phyloP scores from a whole-genome alignment of 64 coral and sea anemone species.

The Pachyseris speciosa region DNA sequence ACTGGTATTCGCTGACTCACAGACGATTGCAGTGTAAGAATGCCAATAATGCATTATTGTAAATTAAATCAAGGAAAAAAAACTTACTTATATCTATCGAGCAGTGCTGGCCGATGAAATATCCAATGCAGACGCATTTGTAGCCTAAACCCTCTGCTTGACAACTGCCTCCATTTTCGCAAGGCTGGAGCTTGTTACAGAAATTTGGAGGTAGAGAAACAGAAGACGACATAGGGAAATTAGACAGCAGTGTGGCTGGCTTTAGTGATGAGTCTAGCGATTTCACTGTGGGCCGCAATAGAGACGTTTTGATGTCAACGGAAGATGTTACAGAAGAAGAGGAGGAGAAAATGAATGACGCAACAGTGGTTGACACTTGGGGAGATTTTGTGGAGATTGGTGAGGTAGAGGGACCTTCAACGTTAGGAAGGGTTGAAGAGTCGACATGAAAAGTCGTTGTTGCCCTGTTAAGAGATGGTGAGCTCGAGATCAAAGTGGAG shows the following conservation, averaged over 20 bases:
- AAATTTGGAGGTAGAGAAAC: not conserved
- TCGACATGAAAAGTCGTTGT: no score
- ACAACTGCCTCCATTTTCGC: not conserved
- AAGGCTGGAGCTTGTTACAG: not conserved
- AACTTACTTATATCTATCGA: constrained; percentile 19
- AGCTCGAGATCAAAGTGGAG: not conserved
- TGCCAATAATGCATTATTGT: no score
- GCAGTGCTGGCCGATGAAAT: not conserved
- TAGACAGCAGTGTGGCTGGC: no score
- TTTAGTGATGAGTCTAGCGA: not conserved
- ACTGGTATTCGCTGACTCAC: no score
- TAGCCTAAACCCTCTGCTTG: not conserved
- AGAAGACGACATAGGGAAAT: not conserved
- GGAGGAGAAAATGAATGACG: not conserved
- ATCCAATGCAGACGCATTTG: not conserved
- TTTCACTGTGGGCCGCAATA: not conserved
- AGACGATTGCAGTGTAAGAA: no score
- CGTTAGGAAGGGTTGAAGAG: not conserved
- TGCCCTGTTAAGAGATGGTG: not conserved
- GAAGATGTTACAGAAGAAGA: not conserved
- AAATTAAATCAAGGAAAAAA: not conserved
- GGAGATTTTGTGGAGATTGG: not conserved
- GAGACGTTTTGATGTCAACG: no score
- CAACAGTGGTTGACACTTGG: not conserved
- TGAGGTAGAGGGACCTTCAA: not conserved